phyloP scores from a whole-genome alignment of 2,888 invertebrate genomes.

The Leucophora obtusa region DNA sequence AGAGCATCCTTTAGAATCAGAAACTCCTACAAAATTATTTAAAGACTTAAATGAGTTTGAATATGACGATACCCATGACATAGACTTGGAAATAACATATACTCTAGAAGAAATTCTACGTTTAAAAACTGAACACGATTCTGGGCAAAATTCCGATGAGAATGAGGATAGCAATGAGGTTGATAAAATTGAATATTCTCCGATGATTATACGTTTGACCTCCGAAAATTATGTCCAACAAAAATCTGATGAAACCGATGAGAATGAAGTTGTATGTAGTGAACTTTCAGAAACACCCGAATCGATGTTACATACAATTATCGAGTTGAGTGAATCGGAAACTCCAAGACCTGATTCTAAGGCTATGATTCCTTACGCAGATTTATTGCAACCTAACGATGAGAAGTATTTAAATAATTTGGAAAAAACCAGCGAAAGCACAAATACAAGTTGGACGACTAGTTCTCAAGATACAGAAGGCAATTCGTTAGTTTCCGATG shows the following conservation, averaged over 20 bases:
- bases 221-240: not conserved
- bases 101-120: slow-evolving; percentile 29
- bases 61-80: slow-evolving; percentile 1
- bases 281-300: not conserved
- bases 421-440: slow-evolving; percentile 41
- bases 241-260: not conserved
- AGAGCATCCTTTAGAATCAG: slow-evolving; percentile 35
- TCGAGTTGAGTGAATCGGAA: slow-evolving; percentile 56
- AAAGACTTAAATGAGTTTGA: slow-evolving; percentile 39
- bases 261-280: not conserved
- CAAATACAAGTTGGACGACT: slow-evolving; percentile 52
- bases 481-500: slow-evolving; percentile 50
- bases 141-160: slow-evolving; percentile 3
- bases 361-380: not conserved
- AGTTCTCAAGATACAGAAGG: slow-evolving; percentile 51
- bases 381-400: not conserved
- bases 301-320: slow-evolving; percentile 52
- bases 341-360: slow-evolving; percentile 18
- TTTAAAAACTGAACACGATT: slow-evolving; percentile 17
- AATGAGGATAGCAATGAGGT: not conserved
- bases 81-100: slow-evolving; percentile 21
- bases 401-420: slow-evolving; percentile 31
- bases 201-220: not conserved
- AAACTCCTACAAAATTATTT: slow-evolving; percentile 45
- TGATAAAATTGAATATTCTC: slow-evolving; percentile 1